A percentile compares a stretch with the other conserved stretches of the same genome.
Evolutionary conservation across 2,113 vertebrate species (phyloP).

Genomic region (Gobiocypris rarus): DNA sequence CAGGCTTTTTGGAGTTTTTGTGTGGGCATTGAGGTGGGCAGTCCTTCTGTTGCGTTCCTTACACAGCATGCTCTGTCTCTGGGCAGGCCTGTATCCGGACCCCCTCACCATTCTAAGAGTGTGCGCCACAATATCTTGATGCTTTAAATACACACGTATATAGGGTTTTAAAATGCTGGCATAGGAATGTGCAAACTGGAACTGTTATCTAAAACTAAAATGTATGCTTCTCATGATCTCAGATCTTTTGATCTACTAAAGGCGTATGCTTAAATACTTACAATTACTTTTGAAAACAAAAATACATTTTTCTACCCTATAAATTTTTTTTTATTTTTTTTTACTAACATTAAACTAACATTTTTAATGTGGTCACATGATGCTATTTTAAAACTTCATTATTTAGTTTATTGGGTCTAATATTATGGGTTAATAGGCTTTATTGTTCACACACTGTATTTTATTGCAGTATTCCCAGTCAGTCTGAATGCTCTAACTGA

Average conservation of each 20-base stretch:
- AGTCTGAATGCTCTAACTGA: too few species aligned
- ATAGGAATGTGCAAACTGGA: not conserved
- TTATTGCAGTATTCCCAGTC: too few species aligned
- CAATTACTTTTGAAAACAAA: not conserved
- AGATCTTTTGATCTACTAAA: not conserved
- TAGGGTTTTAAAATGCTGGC: slow-evolving; percentile 3
- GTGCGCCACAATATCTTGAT: slow-evolving; percentile 38
- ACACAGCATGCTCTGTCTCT: slow-evolving; percentile 42
- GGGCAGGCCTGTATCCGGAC: slow-evolving; percentile 43
- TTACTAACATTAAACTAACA: too few species aligned
- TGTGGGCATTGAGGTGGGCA: slow-evolving; percentile 31
- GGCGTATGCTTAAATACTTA: not conserved
- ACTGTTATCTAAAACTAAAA: not conserved
- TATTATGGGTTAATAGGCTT: too few species aligned
- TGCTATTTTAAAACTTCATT: too few species aligned
- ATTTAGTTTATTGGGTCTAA: too few species aligned
- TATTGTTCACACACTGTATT: too few species aligned
- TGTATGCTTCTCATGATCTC: not conserved
- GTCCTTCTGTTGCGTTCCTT: slow-evolving; percentile 46
- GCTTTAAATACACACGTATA: slow-evolving; percentile 13
- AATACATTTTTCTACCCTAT: not conserved
- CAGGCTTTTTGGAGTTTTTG: slow-evolving; percentile 20
- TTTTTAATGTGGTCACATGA: too few species aligned
- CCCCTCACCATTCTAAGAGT: slow-evolving; percentile 31
- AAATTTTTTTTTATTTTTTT: not conserved